A percentile compares a stretch with the other conserved stretches of the same genome.
phyloP scores from a whole-genome alignment of 2,797 vertebrate species.

The Tenualosa ilisha region DNA sequence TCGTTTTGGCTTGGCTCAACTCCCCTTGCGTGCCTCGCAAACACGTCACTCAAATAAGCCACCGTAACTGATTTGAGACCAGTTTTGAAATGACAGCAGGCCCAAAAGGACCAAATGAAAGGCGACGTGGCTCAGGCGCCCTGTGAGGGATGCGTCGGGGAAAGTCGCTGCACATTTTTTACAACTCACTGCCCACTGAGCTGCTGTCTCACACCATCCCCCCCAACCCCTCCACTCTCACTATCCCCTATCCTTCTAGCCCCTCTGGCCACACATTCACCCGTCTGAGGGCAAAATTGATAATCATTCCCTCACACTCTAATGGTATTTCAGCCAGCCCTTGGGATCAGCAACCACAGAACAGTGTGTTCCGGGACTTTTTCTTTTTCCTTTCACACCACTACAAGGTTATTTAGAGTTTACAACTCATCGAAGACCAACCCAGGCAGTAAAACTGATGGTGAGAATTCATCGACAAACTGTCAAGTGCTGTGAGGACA shows the following conservation, averaged over 20 bases:
- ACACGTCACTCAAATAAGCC: slow-evolving; percentile 73
- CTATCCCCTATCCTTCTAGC: not conserved
- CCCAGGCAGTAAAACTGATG: slow-evolving; percentile 20
- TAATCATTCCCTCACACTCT: not conserved
- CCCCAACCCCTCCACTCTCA: not conserved
- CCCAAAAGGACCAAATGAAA: slow-evolving; percentile 54
- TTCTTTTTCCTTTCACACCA: not conserved
- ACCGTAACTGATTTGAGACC: slow-evolving; percentile 69
- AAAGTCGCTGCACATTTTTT: slow-evolving; percentile 51
- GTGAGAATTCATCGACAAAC: slow-evolving; percentile 19
- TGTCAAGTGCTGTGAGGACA: not conserved
- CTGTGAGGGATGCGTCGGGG: slow-evolving; percentile 49
- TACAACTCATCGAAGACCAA: not conserved
- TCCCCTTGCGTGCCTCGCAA: slow-evolving; percentile 23
- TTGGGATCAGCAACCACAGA: not conserved
- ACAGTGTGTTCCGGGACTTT: not conserved
- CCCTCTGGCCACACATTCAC: not conserved
- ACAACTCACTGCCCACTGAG: slow-evolving; percentile 14
- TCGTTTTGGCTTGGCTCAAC: slow-evolving; percentile 54
- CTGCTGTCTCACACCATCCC: not conserved
- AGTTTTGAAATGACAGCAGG: slow-evolving; percentile 62
- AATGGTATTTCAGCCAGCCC: not conserved
- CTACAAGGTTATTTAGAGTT: slow-evolving; percentile 4
- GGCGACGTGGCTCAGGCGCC: slow-evolving; percentile 31
- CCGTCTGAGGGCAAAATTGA: not conserved